These are phyloP conservation scores for Cottoperca gobio DNA, from an alignment of 2,797 vertebrate species.

Conservation along the genomic window DNA sequence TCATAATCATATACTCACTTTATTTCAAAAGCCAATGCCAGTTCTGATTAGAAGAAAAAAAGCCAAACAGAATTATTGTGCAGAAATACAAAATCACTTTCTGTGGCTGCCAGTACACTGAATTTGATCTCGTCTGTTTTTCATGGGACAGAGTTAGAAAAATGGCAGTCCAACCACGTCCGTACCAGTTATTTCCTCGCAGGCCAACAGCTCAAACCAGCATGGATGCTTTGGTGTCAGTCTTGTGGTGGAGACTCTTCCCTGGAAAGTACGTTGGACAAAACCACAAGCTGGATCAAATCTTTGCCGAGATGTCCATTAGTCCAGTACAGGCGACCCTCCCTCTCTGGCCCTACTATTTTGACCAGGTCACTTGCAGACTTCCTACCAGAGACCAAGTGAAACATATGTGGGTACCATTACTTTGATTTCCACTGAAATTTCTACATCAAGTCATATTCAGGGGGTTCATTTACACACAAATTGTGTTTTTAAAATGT, in stretches of 20 bases:
- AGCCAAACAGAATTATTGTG: neutral
- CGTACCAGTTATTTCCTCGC: constrained; percentile 36
- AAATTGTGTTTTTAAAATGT: neutral
- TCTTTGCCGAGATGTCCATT: constrained; percentile 32
- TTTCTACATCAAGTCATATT: neutral
- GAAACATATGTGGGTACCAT: constrained; percentile 29
- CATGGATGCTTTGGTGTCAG: constrained; percentile 43
- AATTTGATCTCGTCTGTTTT: neutral
- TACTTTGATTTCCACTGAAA: neutral
- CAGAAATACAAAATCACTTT: neutral
- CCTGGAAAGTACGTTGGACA: constrained; percentile 8
- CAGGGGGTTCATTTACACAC: neutral
- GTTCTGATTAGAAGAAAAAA: neutral
- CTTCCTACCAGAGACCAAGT: constrained; percentile 37
- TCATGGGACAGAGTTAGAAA: neutral
- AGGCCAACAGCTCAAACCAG: neutral
- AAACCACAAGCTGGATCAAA: constrained; percentile 27
- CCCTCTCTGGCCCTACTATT: constrained; percentile 55
- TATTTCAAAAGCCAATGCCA: neutral
- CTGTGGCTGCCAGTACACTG: neutral
- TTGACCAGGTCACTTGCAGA: constrained; percentile 58
- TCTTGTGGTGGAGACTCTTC: constrained; percentile 37
- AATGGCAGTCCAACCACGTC: constrained; percentile 25
- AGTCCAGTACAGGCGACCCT: constrained; percentile 18
- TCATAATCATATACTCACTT: neutral